A percentile compares a stretch with the other conserved stretches of the same genome.
These are phyloP conservation scores for Taurulus bubalis DNA, from an alignment of 2,113 vertebrate genomes.

Conservation along the genomic window DNA sequence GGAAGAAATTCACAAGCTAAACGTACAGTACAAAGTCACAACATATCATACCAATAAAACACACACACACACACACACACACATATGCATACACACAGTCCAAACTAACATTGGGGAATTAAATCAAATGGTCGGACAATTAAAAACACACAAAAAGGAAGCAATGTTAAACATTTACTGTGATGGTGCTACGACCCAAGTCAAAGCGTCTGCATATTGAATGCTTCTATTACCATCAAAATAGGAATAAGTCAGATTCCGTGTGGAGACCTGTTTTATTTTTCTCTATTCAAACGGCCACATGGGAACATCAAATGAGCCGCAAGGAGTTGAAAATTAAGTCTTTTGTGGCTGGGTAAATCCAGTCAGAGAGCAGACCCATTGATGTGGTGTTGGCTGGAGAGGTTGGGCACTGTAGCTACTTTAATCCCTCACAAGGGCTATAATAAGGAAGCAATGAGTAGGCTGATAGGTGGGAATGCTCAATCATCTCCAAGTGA, in stretches of 20 bases:
- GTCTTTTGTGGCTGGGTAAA: slow-evolving; percentile 48
- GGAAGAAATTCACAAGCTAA: not conserved
- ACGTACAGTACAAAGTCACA: not conserved
- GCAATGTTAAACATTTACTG: slow-evolving; percentile 17
- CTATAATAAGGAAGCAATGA: slow-evolving; percentile 59
- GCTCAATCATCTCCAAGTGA: slow-evolving; percentile 28
- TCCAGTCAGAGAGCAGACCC: slow-evolving; percentile 41
- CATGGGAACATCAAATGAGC: slow-evolving; percentile 64
- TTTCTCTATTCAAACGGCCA: slow-evolving; percentile 30
- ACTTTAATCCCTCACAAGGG: slow-evolving; percentile 34
- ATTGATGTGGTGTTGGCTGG: slow-evolving; percentile 61
- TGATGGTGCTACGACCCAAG: not conserved
- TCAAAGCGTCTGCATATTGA: not conserved
- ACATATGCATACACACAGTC: not conserved
- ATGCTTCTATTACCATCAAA: slow-evolving; percentile 24
- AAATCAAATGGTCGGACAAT: not conserved
- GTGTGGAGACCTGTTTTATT: slow-evolving; percentile 38
- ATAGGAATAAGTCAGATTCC: slow-evolving; percentile 34
- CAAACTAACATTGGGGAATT: not conserved
- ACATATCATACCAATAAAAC: not conserved
- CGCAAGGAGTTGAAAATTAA: slow-evolving; percentile 57
- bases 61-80: not conserved
- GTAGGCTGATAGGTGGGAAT: slow-evolving; percentile 35
- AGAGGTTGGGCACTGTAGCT: slow-evolving; percentile 31
- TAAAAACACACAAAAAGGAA: not conserved